Evolutionary conservation across 2,113 vertebrate genomes (phyloP), one percentile per base, ranked within the genome.

Genomic region (Siniperca knerii): DNA sequence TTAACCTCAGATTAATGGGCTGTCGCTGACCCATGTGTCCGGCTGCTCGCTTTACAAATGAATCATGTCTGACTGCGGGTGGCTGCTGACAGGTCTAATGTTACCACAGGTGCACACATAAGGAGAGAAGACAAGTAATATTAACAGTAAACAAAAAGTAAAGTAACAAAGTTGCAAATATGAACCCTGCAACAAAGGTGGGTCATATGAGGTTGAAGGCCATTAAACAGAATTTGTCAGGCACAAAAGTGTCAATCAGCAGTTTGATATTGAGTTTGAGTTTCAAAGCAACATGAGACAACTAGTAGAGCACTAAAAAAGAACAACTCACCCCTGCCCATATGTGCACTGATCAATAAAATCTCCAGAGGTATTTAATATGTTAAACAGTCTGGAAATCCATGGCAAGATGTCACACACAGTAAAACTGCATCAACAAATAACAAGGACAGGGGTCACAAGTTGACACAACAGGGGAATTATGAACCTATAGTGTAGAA

Each of bases 1-100:
- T 90, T 76, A 86, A 85, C 70, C 73, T 84, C 58, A 85, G 66
- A 75, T 83, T 91, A 73, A 93, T 90, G 77, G 69, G 68, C 81
- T 68, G 82, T 54, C 29, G 29, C 77, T 81, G 85, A 92, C 81
- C 84, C 42, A 66, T 44, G 73, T 61, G 65, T 89, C 78, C 35
- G 13, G 64, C 76, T 15, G 35, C 72, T 60, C 69, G 65, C 69
- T 84, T 81, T 83, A 87, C 68, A 87, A 87, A 89, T 77, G 40
- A 69, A 33, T 83, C 33, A 46, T 82, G 73, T 78, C 77, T 69
- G 67, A 58, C 69, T 46, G n/a, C 21, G 8, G 72, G 48, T 69
- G 67, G 75, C 79, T 77, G 76, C 86, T 86, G 69, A 81, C 69
- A 83, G 79, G 44, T 82, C 29, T 44, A n/a, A 46, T 20, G 64